Evolutionary conservation across 2,888 invertebrate genomes (phyloP).

Genomic region (Seira musarum): DNA sequence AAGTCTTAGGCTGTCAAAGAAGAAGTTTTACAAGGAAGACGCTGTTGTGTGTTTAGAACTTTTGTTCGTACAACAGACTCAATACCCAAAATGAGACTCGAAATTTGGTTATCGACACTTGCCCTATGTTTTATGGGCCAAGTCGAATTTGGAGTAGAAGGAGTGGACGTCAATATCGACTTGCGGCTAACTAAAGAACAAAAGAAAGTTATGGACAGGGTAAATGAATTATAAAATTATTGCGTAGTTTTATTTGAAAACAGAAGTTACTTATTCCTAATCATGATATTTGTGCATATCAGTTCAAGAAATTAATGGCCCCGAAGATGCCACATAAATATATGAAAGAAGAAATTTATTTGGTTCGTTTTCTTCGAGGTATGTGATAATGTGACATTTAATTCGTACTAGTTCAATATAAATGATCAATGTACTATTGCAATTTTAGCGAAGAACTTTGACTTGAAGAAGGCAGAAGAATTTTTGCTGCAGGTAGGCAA

Average conservation of each 20-base stretch:
- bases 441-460: conserved; percentile 39
- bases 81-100: too few species aligned
- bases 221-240: conserved; percentile 19
- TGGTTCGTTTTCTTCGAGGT: conserved; percentile 43
- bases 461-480: conserved; percentile 39
- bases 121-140: too few species aligned
- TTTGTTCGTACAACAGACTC: too few species aligned
- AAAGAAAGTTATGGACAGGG: conserved; percentile 44
- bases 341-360: conserved; percentile 48
- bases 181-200: conserved; percentile 34
- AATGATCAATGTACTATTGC: not conserved
- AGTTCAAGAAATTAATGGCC: conserved; percentile 32
- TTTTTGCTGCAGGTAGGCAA: conserved; percentile 34
- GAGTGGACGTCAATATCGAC: conserved; percentile 31
- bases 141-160: not conserved
- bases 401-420: not conserved
- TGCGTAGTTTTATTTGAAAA: not conserved
- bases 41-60: too few species aligned
- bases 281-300: not conserved
- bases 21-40: too few species aligned
- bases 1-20: too few species aligned
- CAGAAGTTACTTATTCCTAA: not conserved
- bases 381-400: not conserved
- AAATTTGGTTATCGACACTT: too few species aligned
- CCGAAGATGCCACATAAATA: conserved; percentile 41